Conservation (phyloP, 2,888 invertebrate genomes). For the Ellobium chinense region DNA sequence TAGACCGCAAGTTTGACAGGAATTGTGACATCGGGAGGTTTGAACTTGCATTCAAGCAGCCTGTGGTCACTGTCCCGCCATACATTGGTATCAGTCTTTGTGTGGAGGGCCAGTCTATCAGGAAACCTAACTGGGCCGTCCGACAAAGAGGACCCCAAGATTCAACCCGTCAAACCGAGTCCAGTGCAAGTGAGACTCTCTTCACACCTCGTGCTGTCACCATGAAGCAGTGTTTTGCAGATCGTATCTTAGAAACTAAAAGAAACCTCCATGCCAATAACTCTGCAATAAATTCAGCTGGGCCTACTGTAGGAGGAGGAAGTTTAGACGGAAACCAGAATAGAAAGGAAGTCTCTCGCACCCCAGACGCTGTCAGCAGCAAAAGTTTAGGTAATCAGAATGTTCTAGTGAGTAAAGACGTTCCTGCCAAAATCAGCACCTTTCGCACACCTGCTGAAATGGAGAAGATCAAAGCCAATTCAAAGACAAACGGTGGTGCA, state of each 20-base stretch:
- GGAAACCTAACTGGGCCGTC: slow-evolving; percentile 53
- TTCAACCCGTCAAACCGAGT: not conserved
- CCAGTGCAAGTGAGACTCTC: slow-evolving; percentile 25
- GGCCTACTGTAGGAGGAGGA: not conserved
- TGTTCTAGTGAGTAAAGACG: not conserved
- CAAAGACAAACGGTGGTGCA: not conserved
- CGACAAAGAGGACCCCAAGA: slow-evolving; percentile 26
- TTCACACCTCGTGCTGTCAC: slow-evolving; percentile 45
- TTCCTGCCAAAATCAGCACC: slow-evolving; percentile 22
- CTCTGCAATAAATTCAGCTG: slow-evolving; percentile 10
- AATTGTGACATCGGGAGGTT: slow-evolving; percentile 77
- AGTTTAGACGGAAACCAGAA: not conserved
- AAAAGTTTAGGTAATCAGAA: not conserved
- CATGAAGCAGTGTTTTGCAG: slow-evolving; percentile 33
- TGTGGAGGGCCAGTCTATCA: slow-evolving; percentile 70
- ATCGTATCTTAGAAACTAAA: slow-evolving; percentile 1
- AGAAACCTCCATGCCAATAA: not conserved
- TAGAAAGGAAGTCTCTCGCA: slow-evolving; percentile 18
- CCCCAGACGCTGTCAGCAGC: not conserved
- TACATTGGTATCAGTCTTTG: slow-evolving; percentile 78
- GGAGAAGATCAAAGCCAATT: slow-evolving; percentile 18
- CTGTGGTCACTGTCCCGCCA: slow-evolving; percentile 76
- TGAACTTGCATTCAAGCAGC: slow-evolving; percentile 78
- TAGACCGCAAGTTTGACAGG: slow-evolving; percentile 77
- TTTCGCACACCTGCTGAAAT: slow-evolving; percentile 19